Evolutionary conservation across 2,888 invertebrate species (phyloP), one percentile per base, ranked within the genome.

Genomic region (Oegoconia quadripuncta): DNA sequence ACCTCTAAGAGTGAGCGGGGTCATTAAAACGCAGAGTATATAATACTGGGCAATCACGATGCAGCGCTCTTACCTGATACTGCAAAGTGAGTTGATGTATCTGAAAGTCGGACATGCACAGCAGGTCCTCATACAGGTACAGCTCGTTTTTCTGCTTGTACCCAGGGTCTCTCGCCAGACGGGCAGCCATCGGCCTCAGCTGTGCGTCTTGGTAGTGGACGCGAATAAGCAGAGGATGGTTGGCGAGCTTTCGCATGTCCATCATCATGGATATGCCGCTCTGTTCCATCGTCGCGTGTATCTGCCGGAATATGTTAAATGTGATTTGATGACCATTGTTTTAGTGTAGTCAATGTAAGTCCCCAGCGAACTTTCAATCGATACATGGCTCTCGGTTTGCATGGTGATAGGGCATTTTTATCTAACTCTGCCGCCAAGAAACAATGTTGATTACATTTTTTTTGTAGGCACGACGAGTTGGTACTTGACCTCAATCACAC

Each of bases 241-340:
- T 98, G 23, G 98, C 96, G 14, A 95, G 88, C 74, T 97, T 98
- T 2, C 98, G 89, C 79, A 99, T 91, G 72, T 97, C 95, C 93
- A 97, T 97, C 92, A 97, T 93, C 88, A 96, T 94, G 0, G 93
- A 90, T 68, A 93, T 90, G 33, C 93, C 93, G 41, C 89, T 91
- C 42, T 90, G 89, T 18, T 91, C 90, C 1, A 76, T 82, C 15
- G 88, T 89, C 1, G 89, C 86, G 53, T 75, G 76, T 46, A 88
- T 80, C 88, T 88, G 66, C 13, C n/a, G n/a, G 23, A 9, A 23
- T 23, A 9, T 6, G 3, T 23, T 23, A 23, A n/a, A n/a, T n/a
- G n/a, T n/a, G n/a, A n/a, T n/a, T n/a, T n/a, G n/a, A n/a, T n/a
- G n/a, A n/a, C n/a, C n/a, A n/a, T n/a, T n/a, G n/a, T n/a, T n/a